Evolutionary conservation across 1,140 invertebrate genomes (phyloP).

Genomic region (Spodoptera frugiperda): DNA sequence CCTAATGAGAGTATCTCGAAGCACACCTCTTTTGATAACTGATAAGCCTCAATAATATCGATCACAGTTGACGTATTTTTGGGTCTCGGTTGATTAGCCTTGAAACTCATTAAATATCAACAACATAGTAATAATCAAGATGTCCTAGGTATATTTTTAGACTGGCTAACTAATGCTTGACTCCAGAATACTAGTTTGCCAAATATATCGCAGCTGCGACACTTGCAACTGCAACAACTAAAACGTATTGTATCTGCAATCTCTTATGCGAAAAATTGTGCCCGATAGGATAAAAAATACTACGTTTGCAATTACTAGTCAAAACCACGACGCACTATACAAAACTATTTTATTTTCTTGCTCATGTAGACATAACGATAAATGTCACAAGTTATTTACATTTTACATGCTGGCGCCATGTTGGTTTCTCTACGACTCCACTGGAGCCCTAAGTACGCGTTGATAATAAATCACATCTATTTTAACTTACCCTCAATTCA

Average conservation of each 20-base stretch:
- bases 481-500: slow-evolving; percentile 86
- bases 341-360: slow-evolving; percentile 5
- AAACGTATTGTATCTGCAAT: slow-evolving; percentile 25
- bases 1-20: too few relatives aligned
- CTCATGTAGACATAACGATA: slow-evolving; percentile 55
- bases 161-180: background rate
- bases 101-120: slow-evolving; percentile 1
- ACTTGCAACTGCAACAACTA: slow-evolving; percentile 24
- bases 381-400: slow-evolving; percentile 83
- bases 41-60: too few relatives aligned
- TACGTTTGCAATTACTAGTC: slow-evolving; percentile 2
- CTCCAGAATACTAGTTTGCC: slow-evolving; percentile 26
- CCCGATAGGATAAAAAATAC: background rate
- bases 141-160: slow-evolving; percentile 18
- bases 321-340: background rate
- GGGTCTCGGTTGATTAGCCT: slow-evolving; percentile 23
- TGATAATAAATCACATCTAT: slow-evolving; percentile 60
- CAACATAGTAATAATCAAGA: background rate
- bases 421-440: slow-evolving; percentile 76
- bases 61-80: slow-evolving; percentile 1
- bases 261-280: slow-evolving; percentile 46
- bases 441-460: slow-evolving; percentile 70
- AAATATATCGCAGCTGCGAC: slow-evolving; percentile 39
- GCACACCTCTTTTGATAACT: too few relatives aligned
- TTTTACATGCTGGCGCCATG: slow-evolving; percentile 81